Evolutionary conservation across 2,113 vertebrate genomes (phyloP), one percentile per base, ranked within the genome.

Genomic region (human (Homo sapiens)): DNA sequence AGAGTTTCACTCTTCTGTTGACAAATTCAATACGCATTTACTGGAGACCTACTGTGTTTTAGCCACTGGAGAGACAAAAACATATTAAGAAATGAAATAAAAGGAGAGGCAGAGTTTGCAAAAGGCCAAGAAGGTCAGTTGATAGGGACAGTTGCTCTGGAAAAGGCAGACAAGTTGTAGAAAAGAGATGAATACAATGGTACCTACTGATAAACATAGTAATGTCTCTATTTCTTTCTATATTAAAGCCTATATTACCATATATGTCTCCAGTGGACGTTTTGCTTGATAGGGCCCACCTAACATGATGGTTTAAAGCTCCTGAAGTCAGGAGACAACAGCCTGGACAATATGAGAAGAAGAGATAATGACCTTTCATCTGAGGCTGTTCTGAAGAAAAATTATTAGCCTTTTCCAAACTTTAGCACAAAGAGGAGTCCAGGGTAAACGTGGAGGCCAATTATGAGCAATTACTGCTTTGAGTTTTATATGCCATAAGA

Each of bases 351-450:
- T 32, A 14, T n/a, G 35, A 72, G 61, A 66, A 70, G 76, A 38
- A 52, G n/a, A 57, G 27, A 73, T 43, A 8, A 35, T 14, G 35
- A 38, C 8, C 50, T 85, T 85, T 52, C 45, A 57, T 43, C 6
- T 81, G 73, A 86, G 7, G 64, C 14, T 75, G 38, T 23, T 25
- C 57, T 64, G 64, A 23, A 57, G 55, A 16, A 75, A 64, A 75
- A 40, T 55, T 73, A 66, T 17, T 30, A 72, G 45, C 13, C 14
- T 48, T 94, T 87, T 80, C 52, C 45, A 75, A 86, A 66, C 16
- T 4, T 45, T 73, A 7, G 0, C 8, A 75, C 9, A 52, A 13
- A 6, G 27, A 7, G n/a, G 50, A 2, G 8, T 23, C 52, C n/a
- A 35, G 4, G 20, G 17, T 73, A 52, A 30, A 81, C 18, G 23